These are phyloP conservation scores for Pseudoips prasinana DNA, from an alignment of 2,888 invertebrate genomes.

Conservation along the genomic window DNA sequence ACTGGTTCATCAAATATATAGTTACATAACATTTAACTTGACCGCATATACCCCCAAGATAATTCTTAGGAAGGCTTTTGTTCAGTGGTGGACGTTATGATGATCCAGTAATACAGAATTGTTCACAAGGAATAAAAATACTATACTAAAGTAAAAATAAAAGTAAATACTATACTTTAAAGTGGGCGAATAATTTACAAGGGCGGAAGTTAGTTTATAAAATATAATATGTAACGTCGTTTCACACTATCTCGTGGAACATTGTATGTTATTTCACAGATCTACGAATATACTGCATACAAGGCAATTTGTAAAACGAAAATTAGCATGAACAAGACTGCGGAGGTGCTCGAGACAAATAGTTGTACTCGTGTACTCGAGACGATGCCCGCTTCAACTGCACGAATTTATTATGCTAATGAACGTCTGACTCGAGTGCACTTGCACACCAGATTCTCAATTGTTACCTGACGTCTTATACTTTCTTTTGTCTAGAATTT, in stretches of 20 bases:
- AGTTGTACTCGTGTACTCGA: conserved; percentile 45
- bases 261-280: conserved; percentile 19
- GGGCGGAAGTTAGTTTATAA: too few species aligned
- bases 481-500: conserved; percentile 8
- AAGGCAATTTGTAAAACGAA: conserved; percentile 49
- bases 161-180: too few species aligned
- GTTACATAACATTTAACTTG: too few species aligned
- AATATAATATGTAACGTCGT: conserved; percentile 10
- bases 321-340: conserved; percentile 60
- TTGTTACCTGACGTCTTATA: conserved; percentile 19
- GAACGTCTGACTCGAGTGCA: conserved; percentile 48
- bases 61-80: too few species aligned
- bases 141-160: too few species aligned
- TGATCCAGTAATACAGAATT: too few species aligned
- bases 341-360: conserved; percentile 53
- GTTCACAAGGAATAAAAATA: too few species aligned
- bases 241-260: too few species aligned
- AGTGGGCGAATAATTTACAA: too few species aligned
- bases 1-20: too few species aligned
- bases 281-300: conserved; percentile 24
- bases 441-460: conserved; percentile 33
- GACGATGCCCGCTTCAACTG: conserved; percentile 40
- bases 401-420: conserved; percentile 68
- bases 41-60: too few species aligned
- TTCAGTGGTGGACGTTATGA: too few species aligned